These are phyloP conservation scores for Numenius phaeopus DNA, from an alignment of 2,797 vertebrate genomes.

Conservation along the genomic window DNA sequence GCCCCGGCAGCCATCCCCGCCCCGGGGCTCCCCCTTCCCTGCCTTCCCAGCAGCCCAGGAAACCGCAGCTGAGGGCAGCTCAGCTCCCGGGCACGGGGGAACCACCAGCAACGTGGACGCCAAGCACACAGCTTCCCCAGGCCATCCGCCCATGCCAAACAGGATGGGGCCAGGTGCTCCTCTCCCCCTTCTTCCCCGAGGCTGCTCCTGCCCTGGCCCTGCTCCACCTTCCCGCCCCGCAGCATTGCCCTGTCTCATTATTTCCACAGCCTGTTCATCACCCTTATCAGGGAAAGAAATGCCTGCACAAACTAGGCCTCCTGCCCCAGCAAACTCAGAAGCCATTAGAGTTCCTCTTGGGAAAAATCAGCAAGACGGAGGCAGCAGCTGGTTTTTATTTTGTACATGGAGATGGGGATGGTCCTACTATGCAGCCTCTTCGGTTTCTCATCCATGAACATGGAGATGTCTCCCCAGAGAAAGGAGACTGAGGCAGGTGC, in stretches of 20 bases:
- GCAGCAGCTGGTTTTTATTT: not conserved
- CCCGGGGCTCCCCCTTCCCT: not conserved
- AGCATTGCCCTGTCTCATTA: fast-evolving
- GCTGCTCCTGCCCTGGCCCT: not conserved
- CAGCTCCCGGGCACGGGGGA: fast-evolving
- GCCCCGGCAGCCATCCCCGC: fast-evolving
- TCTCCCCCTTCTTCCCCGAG: not conserved
- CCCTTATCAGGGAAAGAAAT: not conserved
- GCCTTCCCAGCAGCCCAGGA: not conserved
- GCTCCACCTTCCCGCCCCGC: not conserved
- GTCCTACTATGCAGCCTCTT: fast-evolving
- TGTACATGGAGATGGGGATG: not conserved
- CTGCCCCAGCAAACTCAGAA: not conserved
- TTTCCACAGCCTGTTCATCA: not conserved
- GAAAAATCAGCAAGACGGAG: not conserved
- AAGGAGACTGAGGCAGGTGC: not conserved
- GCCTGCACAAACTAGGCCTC: not conserved
- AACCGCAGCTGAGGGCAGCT: not conserved
- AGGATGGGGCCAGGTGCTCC: fast-evolving
- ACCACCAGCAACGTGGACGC: fast-evolving
- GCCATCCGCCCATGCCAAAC: fast-evolving
- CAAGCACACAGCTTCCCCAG: not conserved
- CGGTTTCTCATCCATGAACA: not conserved
- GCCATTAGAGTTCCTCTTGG: not conserved
- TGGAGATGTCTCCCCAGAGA: not conserved